Evolutionary conservation across 2,113 vertebrate species (phyloP), one percentile per base, ranked within the genome.

Genomic region (Xenopus laevis): DNA sequence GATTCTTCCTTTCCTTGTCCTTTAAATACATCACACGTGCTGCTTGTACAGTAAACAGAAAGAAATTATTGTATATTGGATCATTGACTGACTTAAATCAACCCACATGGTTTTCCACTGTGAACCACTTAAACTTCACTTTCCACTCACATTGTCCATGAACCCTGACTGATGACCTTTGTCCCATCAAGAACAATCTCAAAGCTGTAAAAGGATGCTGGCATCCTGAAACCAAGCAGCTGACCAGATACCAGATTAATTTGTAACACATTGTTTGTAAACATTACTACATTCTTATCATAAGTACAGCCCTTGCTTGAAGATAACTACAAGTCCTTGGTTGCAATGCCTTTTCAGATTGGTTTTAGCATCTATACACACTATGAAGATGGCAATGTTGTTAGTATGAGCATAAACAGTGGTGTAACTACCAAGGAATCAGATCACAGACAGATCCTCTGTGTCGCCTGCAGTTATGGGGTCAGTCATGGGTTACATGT

Each of bases 211-310:
- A n/a, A 62, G 30, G 9, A 44, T 20, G 27, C 4, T 3, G 11
- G n/a, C 20, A n/a, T 70, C 18, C n/a, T 45, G 21, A 61, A 23
- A n/a, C 4, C 8, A 33, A 18, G n/a, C 18, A 62, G 27, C 18
- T 21, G 55, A 53, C 15, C 11, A 23, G 45, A 75, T 66, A 75
- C n/a, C 65, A 63, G 27, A 3, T 75, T 69, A 75, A 75, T 20
- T 1, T 23, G 52, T 75, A 75, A 70, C 59, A 13, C 18, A 57
- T 18, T 77, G 74, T 77, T 77, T 77, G 67, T 77, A 77, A 77
- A 77, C 67, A 77, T n/a, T 64, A 74, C 44, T 59, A 69, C 12
- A 4, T 21, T 60, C 18, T 16, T n/a, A 17, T 53, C 1, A 53
- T 17, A 5, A 10, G 7, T n/a, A 16, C 17, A 55, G 13, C 7